phyloP scores from a whole-genome alignment of 2,797 vertebrate species.

The Diglossa cyanea region DNA sequence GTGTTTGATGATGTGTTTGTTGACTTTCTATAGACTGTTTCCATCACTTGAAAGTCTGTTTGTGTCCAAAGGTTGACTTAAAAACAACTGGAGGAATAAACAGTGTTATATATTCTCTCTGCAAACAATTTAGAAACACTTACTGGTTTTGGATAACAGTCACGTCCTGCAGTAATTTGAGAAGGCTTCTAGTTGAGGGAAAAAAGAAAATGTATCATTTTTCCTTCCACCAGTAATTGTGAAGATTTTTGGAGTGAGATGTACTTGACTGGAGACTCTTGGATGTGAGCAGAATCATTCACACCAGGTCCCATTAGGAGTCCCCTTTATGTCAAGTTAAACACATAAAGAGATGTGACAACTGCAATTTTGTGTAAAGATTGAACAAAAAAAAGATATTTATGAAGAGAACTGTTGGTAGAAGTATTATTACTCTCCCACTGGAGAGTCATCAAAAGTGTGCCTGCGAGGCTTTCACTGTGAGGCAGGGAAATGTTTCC shows the following conservation, averaged over 20 bases:
- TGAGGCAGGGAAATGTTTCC: background rate
- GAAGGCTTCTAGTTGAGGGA: background rate
- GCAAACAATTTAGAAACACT: background rate
- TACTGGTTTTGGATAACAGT: background rate
- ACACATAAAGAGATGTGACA: background rate
- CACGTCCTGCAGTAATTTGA: background rate
- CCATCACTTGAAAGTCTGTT: background rate
- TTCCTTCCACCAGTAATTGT: background rate
- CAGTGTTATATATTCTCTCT: background rate
- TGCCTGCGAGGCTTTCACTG: background rate
- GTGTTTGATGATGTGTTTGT: background rate
- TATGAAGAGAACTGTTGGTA: background rate
- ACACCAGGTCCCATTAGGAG: background rate
- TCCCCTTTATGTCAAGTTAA: background rate
- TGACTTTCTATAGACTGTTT: background rate
- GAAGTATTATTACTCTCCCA: background rate
- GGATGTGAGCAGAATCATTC: background rate
- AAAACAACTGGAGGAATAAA: background rate
- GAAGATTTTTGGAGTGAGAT: background rate
- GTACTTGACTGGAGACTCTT: background rate
- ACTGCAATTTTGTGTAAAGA: background rate
- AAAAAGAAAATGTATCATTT: background rate
- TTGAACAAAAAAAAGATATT: background rate
- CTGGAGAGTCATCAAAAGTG: background rate
- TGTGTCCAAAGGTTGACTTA: background rate